These are phyloP conservation scores for Pseudobourletiella spinata DNA, from an alignment of 1,140 invertebrate species.

Conservation along the genomic window DNA sequence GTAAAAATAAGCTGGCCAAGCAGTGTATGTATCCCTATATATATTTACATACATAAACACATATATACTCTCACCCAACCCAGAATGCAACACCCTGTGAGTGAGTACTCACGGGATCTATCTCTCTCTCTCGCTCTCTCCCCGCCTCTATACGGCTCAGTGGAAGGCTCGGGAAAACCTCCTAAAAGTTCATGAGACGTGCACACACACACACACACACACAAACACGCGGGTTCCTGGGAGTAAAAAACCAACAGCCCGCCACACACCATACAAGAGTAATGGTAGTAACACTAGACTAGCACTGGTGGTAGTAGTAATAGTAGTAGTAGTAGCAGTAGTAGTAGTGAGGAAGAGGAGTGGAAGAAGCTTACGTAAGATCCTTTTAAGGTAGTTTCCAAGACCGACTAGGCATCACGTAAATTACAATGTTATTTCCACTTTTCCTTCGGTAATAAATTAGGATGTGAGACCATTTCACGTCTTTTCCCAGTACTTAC, in stretches of 20 bases:
- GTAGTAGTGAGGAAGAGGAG: background rate
- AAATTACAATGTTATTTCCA: constrained; percentile 18
- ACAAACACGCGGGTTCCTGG: no score
- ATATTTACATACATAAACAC: background rate
- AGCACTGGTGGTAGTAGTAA: no score
- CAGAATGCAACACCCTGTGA: no score
- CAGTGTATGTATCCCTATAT: background rate
- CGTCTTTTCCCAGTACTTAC: constrained; percentile 17
- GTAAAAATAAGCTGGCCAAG: constrained; percentile 2
- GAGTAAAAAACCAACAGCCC: no score
- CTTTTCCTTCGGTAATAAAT: constrained; percentile 24
- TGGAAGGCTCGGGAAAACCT: no score
- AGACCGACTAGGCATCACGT: constrained; percentile 7
- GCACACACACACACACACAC: no score
- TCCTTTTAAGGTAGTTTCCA: constrained; percentile 10
- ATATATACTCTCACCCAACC: no score
- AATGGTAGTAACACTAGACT: no score
- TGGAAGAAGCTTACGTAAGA: background rate
- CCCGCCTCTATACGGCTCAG: no score
- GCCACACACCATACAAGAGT: no score
- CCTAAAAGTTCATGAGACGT: no score
- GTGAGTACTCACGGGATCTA: no score
- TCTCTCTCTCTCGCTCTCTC: background rate
- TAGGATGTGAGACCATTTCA: constrained; percentile 25
- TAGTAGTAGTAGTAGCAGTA: background rate